A percentile compares a stretch with the other conserved stretches of the same genome.
phyloP scores from a whole-genome alignment of 1,140 invertebrate species.

The Condylostylus longicornis region DNA sequence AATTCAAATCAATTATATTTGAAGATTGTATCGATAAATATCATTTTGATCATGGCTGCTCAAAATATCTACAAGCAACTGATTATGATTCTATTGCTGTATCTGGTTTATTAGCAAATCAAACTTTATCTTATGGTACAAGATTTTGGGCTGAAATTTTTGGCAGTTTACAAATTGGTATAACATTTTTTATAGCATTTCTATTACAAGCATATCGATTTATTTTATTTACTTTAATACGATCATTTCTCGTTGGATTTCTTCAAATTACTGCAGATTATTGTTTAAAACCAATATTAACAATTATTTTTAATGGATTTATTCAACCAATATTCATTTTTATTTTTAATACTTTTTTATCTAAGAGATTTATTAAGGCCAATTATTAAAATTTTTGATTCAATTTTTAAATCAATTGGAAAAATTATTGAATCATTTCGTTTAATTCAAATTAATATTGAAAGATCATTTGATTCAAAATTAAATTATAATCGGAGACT shows the following conservation, averaged over 20 bases:
- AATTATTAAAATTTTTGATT: constrained; percentile 30
- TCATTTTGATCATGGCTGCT: constrained; percentile 50
- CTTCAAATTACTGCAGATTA: constrained; percentile 48
- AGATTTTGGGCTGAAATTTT: constrained; percentile 52
- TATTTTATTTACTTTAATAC: constrained; percentile 38
- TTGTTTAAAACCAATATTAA: constrained; percentile 46
- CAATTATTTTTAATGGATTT: constrained; percentile 45
- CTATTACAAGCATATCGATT: constrained; percentile 41
- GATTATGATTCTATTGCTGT: constrained; percentile 40
- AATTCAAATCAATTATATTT: neutral
- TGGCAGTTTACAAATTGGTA: constrained; percentile 41
- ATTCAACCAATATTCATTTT: constrained; percentile 47
- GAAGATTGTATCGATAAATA: constrained; percentile 39
- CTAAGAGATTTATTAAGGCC: constrained; percentile 47
- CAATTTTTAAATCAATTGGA: constrained; percentile 21
- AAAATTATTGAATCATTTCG: no score
- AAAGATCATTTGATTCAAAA: no score
- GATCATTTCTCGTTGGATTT: constrained; percentile 42
- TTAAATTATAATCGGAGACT: no score
- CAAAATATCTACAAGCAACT: constrained; percentile 44
- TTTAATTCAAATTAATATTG: no score
- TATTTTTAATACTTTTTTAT: constrained; percentile 42
- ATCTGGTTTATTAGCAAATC: constrained; percentile 40
- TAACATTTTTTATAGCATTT: constrained; percentile 44
- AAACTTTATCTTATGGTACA: constrained; percentile 40